Evolutionary conservation across 92 coral and sea anemone genomes (phyloP).

Genomic region (Bergia sp.): DNA sequence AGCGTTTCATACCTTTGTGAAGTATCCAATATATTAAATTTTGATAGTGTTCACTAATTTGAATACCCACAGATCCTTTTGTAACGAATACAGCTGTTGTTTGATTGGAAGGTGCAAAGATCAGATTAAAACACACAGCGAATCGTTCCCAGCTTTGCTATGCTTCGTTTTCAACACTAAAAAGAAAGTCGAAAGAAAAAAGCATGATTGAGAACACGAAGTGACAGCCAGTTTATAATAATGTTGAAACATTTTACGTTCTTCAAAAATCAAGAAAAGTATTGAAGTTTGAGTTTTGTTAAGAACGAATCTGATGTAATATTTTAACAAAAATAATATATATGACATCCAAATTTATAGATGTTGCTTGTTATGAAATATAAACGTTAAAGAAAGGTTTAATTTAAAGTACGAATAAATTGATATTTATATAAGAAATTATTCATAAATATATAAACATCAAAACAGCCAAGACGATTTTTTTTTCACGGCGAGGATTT

Average conservation of each 20-base stretch:
- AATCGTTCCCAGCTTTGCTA: background rate
- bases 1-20: background rate
- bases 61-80: background rate
- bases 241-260: background rate
- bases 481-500: background rate
- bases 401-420: too few relatives aligned
- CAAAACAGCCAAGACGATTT: background rate
- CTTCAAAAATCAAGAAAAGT: background rate
- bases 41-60: background rate
- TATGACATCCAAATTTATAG: background rate
- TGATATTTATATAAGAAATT: background rate
- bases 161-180: background rate
- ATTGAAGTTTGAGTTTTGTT: too few relatives aligned
- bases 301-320: background rate
- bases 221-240: background rate
- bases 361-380: too few relatives aligned
- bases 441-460: too few relatives aligned
- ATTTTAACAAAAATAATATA: too few relatives aligned
- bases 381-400: too few relatives aligned
- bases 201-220: background rate
- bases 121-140: background rate
- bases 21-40: background rate
- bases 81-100: background rate
- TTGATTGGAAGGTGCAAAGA: background rate
- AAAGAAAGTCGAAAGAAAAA: background rate